Base-by-base conservation (phyloP, 1,140 invertebrate genomes). In the Drosophila mayri region DNA sequence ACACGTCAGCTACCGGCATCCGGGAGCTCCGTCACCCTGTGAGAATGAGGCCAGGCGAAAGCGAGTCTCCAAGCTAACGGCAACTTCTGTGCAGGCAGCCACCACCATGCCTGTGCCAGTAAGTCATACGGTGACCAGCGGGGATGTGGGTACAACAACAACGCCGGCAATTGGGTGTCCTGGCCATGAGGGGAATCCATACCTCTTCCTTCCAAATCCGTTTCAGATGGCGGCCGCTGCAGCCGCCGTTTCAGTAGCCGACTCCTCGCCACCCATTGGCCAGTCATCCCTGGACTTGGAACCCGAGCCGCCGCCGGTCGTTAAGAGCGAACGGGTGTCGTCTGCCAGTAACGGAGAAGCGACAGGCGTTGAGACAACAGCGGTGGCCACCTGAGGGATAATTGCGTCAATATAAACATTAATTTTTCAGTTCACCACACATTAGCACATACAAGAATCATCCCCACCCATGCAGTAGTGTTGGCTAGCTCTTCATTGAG, bases 1-100 rank as follows among this genome's bases (percentile, higher is more conserved):
- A 92, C 97, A 98, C 84, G 96, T 98, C 22, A 97, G 97, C 2
- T 98, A 98, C 83, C 94, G 96, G 71, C 97, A 97, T 93, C 95
- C 96, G 4, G 94, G 95, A 85, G 90, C 92, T 20, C 91, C 91
- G 5, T 91, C 87, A 7, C 92, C 92, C 4, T 93, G 92, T 41
- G 92, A 93, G 58, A 90, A 85, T 18, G 92, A 93, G 46, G 86
- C 91, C 0, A 76, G 91, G 5, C 75, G 92, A 8, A 93, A 93
- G 44, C 79, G 92, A 14, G 81, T 92, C 8, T 76, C 86, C 18
- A 92, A 91, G 57, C 37, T 82, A 35, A 44, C 78, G 4, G 63
- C 79, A 0, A 63, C 61, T 32, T 46, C 81, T 10, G 59, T 61
- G 38, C 44, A 54, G 22, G 35, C 59, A 20, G n/a, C 59, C 10